Evolutionary conservation across 1,140 invertebrate species (phyloP).

Genomic region (Drosophila bocki): DNA sequence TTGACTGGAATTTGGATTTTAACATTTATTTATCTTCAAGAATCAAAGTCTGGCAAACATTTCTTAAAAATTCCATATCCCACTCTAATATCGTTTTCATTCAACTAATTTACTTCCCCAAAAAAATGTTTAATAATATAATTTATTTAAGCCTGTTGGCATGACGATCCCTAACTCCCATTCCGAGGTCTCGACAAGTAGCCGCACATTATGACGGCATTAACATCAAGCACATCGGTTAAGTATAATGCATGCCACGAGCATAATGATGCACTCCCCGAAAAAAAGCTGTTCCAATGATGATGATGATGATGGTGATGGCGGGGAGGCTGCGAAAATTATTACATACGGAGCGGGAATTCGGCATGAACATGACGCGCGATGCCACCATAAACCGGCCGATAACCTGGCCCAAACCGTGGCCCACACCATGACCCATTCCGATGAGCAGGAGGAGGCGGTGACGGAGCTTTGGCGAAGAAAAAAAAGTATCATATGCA

Average conservation of each 20-base stretch:
- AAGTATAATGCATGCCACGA: conserved; percentile 52
- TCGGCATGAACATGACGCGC: conserved; percentile 78
- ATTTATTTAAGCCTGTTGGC: conserved; percentile 8
- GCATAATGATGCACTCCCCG: conserved; percentile 52
- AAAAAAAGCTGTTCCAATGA: conserved; percentile 15
- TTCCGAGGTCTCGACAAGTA: conserved; percentile 42
- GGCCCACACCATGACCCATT: conserved; percentile 60
- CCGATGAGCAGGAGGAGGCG: conserved; percentile 23
- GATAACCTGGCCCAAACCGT: conserved; percentile 63
- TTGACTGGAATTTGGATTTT: fast-evolving
- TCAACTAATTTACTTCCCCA: not conserved
- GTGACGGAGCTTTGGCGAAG: conserved; percentile 7
- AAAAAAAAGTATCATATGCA: conserved; percentile 65
- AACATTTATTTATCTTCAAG: not conserved
- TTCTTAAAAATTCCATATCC: too few species aligned
- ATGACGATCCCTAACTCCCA: not conserved
- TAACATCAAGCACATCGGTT: conserved; percentile 49
- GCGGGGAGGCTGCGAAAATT: conserved; percentile 64
- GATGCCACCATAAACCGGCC: conserved; percentile 79
- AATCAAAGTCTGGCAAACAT: fast-evolving
- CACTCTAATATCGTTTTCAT: too few species aligned
- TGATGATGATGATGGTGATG: conserved; percentile 23
- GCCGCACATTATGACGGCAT: conserved; percentile 65
- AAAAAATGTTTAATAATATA: not conserved
- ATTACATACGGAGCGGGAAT: conserved; percentile 69